Evolutionary conservation across 2,888 invertebrate genomes (phyloP), one percentile per base, ranked within the genome.

Genomic region (Cephus nigrinus): DNA sequence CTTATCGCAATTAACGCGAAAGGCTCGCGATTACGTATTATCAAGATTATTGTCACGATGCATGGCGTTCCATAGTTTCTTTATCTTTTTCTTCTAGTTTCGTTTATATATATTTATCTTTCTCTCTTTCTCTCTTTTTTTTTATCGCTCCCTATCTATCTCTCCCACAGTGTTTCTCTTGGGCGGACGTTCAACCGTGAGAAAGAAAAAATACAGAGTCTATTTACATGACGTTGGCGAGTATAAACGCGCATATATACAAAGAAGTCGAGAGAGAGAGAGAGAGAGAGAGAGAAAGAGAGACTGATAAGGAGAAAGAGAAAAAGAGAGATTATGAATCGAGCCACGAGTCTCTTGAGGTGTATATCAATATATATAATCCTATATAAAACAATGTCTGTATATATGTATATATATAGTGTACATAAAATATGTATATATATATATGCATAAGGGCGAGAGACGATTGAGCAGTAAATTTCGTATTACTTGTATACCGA

Each of bases 321-420:
- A 40, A 15, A 40, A 15, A 40, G 40, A 40, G 15, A 40, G 40
- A 40, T 40, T 40, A 40, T 5, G 15, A 40, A 40, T 40, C 40
- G 15, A 40, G 40, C 40, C 2, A 2, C 4, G 5, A 40, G 40
- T 77, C 79, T 71, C 55, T 78, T 76, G 77, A 73, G 80, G 15
- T 69, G 73, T 75, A 75, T 78, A 81, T 78, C 80, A 82, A 76
- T 75, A 78, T 82, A 78, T 79, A 85, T 82, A 83, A 78, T 79
- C 83, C 84, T 84, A 77, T 84, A 82, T 84, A 82, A 83, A 82
- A 83, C 75, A 81, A 79, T 78, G 76, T 33, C 5, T 73, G 1
- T 23, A 11, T 31, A 12, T 73, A 30, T 30, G 31, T 31, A 31
- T 31, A 33, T 32, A 73, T 73, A 31, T 31, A 31, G n/a, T 34